A percentile compares a stretch with the other conserved stretches of the same genome.
These are phyloP conservation scores for Eonycteris spelaea DNA, from an alignment of 2,113 vertebrate species.

Conservation along the genomic window DNA sequence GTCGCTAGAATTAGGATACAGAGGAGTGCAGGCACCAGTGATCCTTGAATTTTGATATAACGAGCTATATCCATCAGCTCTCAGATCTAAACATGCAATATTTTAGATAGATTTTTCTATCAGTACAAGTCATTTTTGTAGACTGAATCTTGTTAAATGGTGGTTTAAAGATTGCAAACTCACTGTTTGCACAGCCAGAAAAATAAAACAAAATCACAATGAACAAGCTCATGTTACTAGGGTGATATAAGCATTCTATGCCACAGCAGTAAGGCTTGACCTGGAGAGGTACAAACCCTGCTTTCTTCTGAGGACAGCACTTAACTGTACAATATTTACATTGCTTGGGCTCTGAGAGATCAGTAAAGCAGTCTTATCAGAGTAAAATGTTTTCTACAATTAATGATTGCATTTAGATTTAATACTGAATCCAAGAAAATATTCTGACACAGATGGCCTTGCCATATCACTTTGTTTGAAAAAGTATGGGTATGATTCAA, in stretches of 20 bases:
- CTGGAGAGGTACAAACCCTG: fast-evolving
- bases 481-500: not conserved
- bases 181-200: not conserved
- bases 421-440: not conserved
- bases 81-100: not conserved
- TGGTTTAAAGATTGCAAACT: not conserved
- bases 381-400: not conserved
- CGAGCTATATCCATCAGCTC: not conserved
- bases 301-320: not conserved
- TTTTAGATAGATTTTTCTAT: not conserved
- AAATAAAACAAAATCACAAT: not conserved
- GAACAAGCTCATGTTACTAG: not conserved
- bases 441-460: not conserved
- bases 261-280: not conserved
- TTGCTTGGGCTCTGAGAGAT: not conserved
- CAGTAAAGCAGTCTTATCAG: not conserved
- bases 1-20: not conserved
- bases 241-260: not conserved
- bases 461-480: not conserved
- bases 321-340: not conserved
- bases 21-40: not conserved
- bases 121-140: not conserved
- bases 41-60: not conserved
- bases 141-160: not conserved
- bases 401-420: not conserved